These are phyloP conservation scores for Marasmarcha lunaedactyla DNA, from an alignment of 2,888 invertebrate genomes.

Conservation along the genomic window DNA sequence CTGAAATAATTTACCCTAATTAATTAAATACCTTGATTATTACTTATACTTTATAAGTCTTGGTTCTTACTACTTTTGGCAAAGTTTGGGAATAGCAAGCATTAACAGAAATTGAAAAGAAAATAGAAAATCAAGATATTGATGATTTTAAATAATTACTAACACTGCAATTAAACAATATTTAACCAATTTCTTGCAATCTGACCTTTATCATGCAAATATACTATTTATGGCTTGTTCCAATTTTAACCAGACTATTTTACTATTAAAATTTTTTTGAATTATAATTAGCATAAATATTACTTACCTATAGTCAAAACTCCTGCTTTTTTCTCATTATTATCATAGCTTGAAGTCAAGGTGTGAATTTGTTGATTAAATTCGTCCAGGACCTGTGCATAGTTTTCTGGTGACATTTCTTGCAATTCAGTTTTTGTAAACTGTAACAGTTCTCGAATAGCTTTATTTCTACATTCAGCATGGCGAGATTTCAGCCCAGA, in stretches of 20 bases:
- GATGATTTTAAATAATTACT: background rate
- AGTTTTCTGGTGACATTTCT: constrained; percentile 88
- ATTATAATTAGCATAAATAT: constrained; percentile 4
- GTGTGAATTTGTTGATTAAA: constrained; percentile 95
- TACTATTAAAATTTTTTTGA: too few relatives aligned
- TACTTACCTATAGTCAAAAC: constrained; percentile 87
- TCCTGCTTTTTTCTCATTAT: constrained; percentile 94
- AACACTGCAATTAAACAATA: too few relatives aligned
- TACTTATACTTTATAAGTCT: too few relatives aligned
- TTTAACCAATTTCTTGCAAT: too few relatives aligned
- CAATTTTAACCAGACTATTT: too few relatives aligned
- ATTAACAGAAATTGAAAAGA: background rate
- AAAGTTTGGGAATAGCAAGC: background rate
- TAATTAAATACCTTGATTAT: too few relatives aligned
- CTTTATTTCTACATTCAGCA: constrained; percentile 84
- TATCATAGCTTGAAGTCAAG: constrained; percentile 92
- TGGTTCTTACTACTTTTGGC: background rate
- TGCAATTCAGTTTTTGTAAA: constrained; percentile 91
- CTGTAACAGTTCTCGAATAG: constrained; percentile 87
- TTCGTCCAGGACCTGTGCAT: constrained; percentile 89
- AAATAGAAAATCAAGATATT: background rate
- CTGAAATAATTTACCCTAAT: constrained; percentile 74
- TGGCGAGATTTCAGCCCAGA: constrained; percentile 89
- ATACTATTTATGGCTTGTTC: too few relatives aligned
- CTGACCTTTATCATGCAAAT: too few relatives aligned